Base-by-base conservation (phyloP, 2,888 invertebrate genomes). In the Caenorhabditis sp. region DNA sequence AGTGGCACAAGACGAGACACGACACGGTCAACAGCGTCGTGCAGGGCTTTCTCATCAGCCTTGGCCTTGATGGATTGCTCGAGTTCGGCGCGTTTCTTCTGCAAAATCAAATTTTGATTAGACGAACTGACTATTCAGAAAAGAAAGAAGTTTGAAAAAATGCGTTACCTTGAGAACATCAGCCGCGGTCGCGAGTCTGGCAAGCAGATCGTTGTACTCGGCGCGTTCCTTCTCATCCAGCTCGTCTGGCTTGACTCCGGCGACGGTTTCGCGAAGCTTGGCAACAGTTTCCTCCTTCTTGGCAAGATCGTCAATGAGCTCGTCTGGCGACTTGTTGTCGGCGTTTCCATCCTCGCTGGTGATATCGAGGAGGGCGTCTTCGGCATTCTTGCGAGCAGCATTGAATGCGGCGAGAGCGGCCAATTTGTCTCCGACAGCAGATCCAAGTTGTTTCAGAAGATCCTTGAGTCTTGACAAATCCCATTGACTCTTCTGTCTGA, bases 321-420 rank as follows among this genome's bases (percentile, higher is more conserved):
- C 53, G 53, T 77, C 66, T 45, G 78, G 63, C 32, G 52, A 53
- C 22, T 17, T 39, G 8, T 0, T 2, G 5, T 70, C 32, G 11
- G 13, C 27, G 22, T 26, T n/a, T 26, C 30, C 22, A 7, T 39
- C 37, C 17, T 43, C 43, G 20, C 30, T 41, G 7, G 62, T 50
- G 24, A 62, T 50, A 26, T 48, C 62, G 39, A 62, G 50, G 15
- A 62, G 50, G 11, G 48, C 35, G 15, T 74, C 75, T 61, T 80
- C 81, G 26, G 77, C 75, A 27, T 79, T 74, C 56, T 78, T 79
- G 39, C 80, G 74, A 53, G 76, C 68, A n/a, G 79, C 75, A 15
- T 72, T 78, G 73, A 80, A 80, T 11, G 79, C 71, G 20, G 79
- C 81, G 39, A 80, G 76, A 52, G 81, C 79, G 32, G 79, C 79